These are phyloP conservation scores for Berghia stephanieae DNA, from an alignment of 1,140 invertebrate genomes.

Conservation along the genomic window DNA sequence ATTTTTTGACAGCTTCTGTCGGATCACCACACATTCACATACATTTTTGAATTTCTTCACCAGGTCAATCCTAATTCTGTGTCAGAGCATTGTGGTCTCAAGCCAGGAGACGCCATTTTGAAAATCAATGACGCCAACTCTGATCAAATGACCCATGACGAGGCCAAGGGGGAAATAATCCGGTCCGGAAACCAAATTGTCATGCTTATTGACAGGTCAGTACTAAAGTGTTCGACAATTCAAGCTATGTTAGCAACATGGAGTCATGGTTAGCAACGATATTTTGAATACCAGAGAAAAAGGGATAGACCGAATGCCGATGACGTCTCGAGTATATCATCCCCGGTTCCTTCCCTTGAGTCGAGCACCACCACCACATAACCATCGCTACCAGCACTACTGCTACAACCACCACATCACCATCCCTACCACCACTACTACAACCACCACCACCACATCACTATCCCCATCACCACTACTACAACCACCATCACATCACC, in stretches of 20 bases:
- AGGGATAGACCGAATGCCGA: not conserved
- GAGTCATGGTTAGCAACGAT: not conserved
- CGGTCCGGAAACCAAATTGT: constrained; percentile 65
- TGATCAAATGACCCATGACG: constrained; percentile 63
- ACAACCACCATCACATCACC: no score
- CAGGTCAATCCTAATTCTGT: constrained; percentile 66
- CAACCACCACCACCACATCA: no score
- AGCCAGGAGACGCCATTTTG: constrained; percentile 65
- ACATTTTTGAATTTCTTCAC: constrained; percentile 18
- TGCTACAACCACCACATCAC: no score
- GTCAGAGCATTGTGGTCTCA: constrained; percentile 61
- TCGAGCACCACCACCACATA: no score
- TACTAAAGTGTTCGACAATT: no score
- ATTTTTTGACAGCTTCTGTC: not conserved
- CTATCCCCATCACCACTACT: no score
- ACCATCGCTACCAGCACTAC: no score
- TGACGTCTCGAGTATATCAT: no score
- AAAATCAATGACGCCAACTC: constrained; percentile 62
- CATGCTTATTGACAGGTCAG: constrained; percentile 61
- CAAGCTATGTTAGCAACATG: no score
- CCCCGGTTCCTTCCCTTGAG: no score
- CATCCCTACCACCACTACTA: no score
- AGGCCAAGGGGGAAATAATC: constrained; percentile 67
- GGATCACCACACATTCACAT: no score
- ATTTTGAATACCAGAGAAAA: not conserved